Conservation (phyloP, 2,113 vertebrate genomes). For the Zosterops borbonicus region DNA sequence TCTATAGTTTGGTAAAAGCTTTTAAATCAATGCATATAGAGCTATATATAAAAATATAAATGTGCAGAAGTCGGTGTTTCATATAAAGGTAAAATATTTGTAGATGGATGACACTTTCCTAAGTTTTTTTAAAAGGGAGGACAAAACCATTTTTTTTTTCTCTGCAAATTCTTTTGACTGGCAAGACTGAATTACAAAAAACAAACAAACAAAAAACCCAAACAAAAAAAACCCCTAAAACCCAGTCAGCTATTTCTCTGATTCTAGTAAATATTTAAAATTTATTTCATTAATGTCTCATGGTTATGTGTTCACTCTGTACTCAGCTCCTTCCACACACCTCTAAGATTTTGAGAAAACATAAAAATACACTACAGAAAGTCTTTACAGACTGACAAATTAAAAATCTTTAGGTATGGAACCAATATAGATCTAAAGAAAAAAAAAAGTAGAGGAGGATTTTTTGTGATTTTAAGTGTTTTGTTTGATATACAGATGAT, state of each 20-base stretch:
- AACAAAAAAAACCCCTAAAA: not conserved
- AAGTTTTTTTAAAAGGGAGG: not conserved
- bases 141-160: not conserved
- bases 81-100: not conserved
- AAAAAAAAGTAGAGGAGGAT: fast-evolving
- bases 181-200: not conserved
- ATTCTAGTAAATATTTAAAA: not conserved
- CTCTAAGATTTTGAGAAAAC: not conserved
- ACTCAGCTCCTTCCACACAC: not conserved
- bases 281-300: not conserved
- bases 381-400: not conserved
- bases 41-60: not conserved
- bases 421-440: not conserved
- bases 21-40: not conserved
- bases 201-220: not conserved
- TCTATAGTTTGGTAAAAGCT: not conserved
- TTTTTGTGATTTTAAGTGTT: not conserved
- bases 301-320: not conserved
- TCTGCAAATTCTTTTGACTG: not conserved
- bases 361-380: not conserved
- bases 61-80: not conserved
- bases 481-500: not conserved
- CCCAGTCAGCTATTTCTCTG: not conserved
- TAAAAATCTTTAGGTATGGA: not conserved
- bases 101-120: not conserved